Evolutionary conservation across 2,113 vertebrate species (phyloP).

Genomic region (Edolisoma coerulescens): DNA sequence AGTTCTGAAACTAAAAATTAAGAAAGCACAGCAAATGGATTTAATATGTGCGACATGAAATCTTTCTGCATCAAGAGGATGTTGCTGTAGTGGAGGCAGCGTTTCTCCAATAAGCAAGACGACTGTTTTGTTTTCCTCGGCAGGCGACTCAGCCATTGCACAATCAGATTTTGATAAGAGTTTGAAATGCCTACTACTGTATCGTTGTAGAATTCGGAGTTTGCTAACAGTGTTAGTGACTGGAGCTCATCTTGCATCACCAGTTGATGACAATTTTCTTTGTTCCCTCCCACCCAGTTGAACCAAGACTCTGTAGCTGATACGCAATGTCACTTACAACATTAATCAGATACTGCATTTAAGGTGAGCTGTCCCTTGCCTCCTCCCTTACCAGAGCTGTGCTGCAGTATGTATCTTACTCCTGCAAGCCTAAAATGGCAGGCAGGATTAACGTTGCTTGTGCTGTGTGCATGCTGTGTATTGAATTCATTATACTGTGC

Average conservation of each 20-base stretch:
- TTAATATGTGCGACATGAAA: conserved; percentile 71
- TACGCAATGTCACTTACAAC: conserved; percentile 88
- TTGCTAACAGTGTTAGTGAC: conserved; percentile 74
- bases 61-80: conserved; percentile 71
- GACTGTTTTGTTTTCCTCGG: conserved; percentile 69
- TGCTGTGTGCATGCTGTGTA: conserved; percentile 79
- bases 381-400: conserved; percentile 70
- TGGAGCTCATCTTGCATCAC: conserved; percentile 80
- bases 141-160: conserved; percentile 64
- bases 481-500: conserved; percentile 80
- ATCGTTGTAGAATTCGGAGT: conserved; percentile 76
- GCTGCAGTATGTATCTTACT: conserved; percentile 73
- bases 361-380: conserved; percentile 81
- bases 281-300: conserved; percentile 80
- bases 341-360: conserved; percentile 89
- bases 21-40: conserved; percentile 61
- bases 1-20: conserved; percentile 46
- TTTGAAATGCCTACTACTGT: conserved; percentile 65
- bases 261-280: conserved; percentile 80
- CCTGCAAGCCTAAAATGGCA: conserved; percentile 79
- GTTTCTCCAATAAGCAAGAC: conserved; percentile 71
- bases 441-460: conserved; percentile 82
- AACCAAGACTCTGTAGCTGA: conserved; percentile 86
- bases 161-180: conserved; percentile 68
- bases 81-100: conserved; percentile 59